Percentiles rank a stretch among this genome's conserved stretches.
Conservation (phyloP, 2,797 vertebrate species). For the Anguilla marmorata region DNA sequence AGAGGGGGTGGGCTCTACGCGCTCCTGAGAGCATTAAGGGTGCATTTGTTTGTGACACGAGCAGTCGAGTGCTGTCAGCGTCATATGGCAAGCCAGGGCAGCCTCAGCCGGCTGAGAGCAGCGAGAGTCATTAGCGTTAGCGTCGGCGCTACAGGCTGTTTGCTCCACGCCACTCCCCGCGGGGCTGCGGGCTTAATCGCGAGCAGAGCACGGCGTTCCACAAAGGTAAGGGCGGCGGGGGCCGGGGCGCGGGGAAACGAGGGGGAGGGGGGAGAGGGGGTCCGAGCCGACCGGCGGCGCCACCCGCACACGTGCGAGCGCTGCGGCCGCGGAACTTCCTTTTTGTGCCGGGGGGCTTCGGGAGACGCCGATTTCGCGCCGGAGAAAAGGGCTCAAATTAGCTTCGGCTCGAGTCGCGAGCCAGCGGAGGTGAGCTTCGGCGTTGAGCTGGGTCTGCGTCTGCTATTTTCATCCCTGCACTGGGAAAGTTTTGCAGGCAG, state of each 20-base stretch:
- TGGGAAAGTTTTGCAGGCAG: constrained; percentile 13
- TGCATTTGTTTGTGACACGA: constrained; percentile 60
- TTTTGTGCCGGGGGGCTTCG: neutral
- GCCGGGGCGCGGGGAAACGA: neutral
- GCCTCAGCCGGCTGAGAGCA: constrained; percentile 28
- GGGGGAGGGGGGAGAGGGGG: neutral
- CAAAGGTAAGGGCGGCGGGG: constrained; percentile 1
- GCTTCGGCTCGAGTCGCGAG: too few relatives aligned
- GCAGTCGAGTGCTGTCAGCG: constrained; percentile 56
- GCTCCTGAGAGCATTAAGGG: constrained; percentile 57
- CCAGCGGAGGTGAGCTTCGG: neutral
- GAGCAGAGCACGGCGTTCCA: neutral
- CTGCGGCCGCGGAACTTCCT: too few relatives aligned
- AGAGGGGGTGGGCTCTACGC: constrained; percentile 8
- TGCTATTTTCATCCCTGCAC: neutral
- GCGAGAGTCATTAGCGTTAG: constrained; percentile 25
- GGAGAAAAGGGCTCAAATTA: neutral
- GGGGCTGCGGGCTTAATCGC: neutral
- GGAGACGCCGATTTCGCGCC: neutral
- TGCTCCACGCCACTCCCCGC: neutral
- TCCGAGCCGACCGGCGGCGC: neutral
- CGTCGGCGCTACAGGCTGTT: neutral
- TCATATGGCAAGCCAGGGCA: constrained; percentile 56
- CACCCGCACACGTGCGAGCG: too few relatives aligned
- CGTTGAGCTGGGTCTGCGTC: neutral